Percentiles rank a stretch among this genome's conserved stretches.
Conservation (phyloP, 2,797 vertebrate species). For the Pachyuromys duprasi region DNA sequence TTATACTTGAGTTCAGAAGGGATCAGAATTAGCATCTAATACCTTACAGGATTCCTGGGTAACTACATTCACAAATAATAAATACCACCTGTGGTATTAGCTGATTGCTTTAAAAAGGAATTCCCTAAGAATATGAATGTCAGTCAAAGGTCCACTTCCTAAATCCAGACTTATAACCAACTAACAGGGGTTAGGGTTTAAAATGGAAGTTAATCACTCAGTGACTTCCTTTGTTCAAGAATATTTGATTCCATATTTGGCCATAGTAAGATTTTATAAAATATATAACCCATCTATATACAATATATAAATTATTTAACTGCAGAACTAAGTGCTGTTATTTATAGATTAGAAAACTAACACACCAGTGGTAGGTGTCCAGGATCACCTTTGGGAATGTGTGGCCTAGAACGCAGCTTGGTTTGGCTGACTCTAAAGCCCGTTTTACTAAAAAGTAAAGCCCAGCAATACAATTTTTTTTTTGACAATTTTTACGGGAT, state of each 20-base stretch:
- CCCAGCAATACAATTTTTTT: background rate
- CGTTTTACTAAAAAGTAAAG: background rate
- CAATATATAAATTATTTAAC: background rate
- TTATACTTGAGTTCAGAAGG: background rate
- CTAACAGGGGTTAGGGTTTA: background rate
- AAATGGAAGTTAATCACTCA: slow-evolving; percentile 44
- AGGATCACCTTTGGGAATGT: background rate
- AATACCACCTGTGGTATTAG: background rate
- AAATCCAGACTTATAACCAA: background rate
- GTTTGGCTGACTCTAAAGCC: background rate
- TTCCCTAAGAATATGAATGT: slow-evolving; percentile 6
- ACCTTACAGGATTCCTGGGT: background rate
- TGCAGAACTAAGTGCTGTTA: background rate
- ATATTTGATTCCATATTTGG: background rate
- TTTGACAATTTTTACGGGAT: background rate
- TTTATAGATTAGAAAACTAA: slow-evolving; percentile 17
- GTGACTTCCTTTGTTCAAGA: slow-evolving; percentile 36
- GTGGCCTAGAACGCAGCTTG: slow-evolving; percentile 5
- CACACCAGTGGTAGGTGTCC: background rate
- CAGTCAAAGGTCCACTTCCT: background rate
- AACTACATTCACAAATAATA: background rate
- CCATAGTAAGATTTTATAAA: background rate
- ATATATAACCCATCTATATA: background rate
- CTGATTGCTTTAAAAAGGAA: slow-evolving; percentile 27
- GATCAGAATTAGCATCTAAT: slow-evolving; percentile 46